Base-by-base conservation (phyloP, 2,888 invertebrate genomes). In the Dione juno region DNA sequence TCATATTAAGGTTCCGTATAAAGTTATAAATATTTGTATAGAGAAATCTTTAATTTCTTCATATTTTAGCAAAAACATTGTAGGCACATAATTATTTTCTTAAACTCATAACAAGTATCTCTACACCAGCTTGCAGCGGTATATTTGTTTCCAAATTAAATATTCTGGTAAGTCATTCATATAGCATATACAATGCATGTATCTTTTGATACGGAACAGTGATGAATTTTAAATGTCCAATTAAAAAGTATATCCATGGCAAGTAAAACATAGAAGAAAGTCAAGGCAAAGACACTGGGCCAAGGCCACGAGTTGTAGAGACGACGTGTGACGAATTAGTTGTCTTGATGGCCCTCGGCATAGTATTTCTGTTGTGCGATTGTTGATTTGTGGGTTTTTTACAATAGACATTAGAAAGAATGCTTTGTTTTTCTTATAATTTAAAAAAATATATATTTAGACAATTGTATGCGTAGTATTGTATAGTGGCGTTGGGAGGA, bases 311-410 rank as follows among this genome's bases (percentile, higher is more conserved):
- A 66, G 54, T 54, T 58, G 65, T 69, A 65, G 59, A 71, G 67
- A 63, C 66, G 72, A 72, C 75, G 69, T 74, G 72, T 73, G 76
- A 73, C 73, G 72, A 77, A 75, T 75, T 74, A 70, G 67, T 74
- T 73, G 63, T 54, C 71, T 76, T 71, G 70, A 74, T 72, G 57
- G 64, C 66, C 58, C 76, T 75, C 69, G 67, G 40, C 65, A 73
- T 67, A 13, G 66, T 64, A 65, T 68, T 63, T 64, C 54, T 64
- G 53, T 53, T 35, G 54, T 64, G 37, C 8, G 50, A 50, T 50
- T 64, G 53, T 54, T 7, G 43, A 45, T 43, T 35, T 61, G 61
- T 28, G 57, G 43, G 28, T 40, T 59, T 67, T n/a, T 37, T 28
- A 61, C 61, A 50, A 64, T 52, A 52, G 64, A 14, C 40, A 64